Evolutionary conservation across 2,888 invertebrate species (phyloP), one percentile per base, ranked within the genome.

Genomic region (Apoda limacodes): DNA sequence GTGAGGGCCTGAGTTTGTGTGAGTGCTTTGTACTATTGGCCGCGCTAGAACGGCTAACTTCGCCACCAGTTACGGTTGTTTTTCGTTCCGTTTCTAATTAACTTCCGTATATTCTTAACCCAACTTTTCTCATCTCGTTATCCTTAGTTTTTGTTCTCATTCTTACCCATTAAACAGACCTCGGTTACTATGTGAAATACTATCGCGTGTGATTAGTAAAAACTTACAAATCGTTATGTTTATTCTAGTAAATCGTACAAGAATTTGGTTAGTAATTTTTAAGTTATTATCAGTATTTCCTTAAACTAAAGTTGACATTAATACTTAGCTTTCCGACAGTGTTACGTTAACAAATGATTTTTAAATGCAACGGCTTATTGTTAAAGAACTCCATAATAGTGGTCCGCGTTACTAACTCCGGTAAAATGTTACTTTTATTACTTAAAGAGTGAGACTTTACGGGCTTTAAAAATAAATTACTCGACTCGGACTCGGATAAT

Each of bases 51-150:
- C 78, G 78, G 70, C 78, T 57, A 81, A 80, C 81, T 74, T 80
- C 81, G 82, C 76, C 80, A 76, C 68, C 78, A 78, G 81, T 74
- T 72, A 81, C 82, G 82, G 82, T 82, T 82, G 82, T 81, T 82
- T 78, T 80, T 76, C 76, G 78, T 70, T 76, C 75, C 69, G 68
- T 66, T 75, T 67, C 69, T 81, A 80, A 80, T 81, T 81, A 78
- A 76, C 76, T 78, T 78, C 72, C 76, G 76, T 76, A 68, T 71
- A 75, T 76, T 75, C 75, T 76, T 67, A 64, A 74, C 71, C 70
- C 71, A 76, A 80, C 78, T 78, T 80, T 78, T 76, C 71, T 74
- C 80, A 76, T 80, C 74, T 71, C 66, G 65, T 60, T 61, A 47
- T 55, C 49, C 54, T 55, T 54, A 60, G 64, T 66, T 66, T 67